A percentile compares a stretch with the other conserved stretches of the same genome.
Conservation (phyloP, 2,113 vertebrate species). For the Melanerpes aurifrons region DNA sequence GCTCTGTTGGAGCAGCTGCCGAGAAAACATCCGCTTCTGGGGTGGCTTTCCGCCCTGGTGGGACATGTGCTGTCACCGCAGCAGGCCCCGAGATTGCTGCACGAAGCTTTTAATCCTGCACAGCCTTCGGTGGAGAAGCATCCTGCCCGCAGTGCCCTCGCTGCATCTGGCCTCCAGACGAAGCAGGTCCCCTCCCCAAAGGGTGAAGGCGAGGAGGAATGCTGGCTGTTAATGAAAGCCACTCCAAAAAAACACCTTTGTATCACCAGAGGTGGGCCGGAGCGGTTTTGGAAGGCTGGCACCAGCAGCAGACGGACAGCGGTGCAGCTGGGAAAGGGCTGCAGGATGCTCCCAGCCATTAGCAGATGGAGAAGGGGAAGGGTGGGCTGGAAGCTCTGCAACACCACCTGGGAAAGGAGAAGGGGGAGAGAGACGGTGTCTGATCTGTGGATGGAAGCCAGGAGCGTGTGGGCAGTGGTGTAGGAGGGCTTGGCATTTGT, state of each 20-base stretch:
- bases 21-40: slow-evolving; percentile 29
- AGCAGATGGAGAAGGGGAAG: background rate
- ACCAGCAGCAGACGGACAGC: background rate
- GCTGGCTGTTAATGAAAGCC: background rate
- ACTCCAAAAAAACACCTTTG: background rate
- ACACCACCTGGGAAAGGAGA: background rate
- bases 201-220: background rate
- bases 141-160: background rate
- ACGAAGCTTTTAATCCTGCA: slow-evolving; percentile 15
- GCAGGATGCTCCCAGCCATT: background rate
- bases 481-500: background rate
- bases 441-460: background rate
- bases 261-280: background rate
- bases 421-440: background rate
- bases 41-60: background rate
- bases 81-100: background rate
- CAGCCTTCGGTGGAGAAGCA: background rate
- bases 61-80: background rate
- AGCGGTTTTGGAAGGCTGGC: background rate
- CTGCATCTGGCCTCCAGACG: background rate
- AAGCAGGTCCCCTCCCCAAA: background rate
- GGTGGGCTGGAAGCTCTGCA: background rate
- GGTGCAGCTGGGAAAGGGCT: background rate
- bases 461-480: background rate
- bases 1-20: background rate